Evolutionary conservation across 1,140 invertebrate species (phyloP).

Genomic region (Xylocopa sonorina): DNA sequence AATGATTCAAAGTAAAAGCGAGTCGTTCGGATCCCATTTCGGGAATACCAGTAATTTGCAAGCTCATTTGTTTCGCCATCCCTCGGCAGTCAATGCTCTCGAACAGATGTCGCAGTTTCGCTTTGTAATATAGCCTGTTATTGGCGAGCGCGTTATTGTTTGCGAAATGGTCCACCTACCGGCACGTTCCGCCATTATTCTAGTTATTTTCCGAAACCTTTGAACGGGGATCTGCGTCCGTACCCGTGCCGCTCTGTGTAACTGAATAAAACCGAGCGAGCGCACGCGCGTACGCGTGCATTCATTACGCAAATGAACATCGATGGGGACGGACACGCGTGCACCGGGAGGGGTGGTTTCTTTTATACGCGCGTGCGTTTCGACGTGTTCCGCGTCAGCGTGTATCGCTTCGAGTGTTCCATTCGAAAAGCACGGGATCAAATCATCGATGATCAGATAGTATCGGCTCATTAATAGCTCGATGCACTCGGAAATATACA

Average conservation of each 20-base stretch:
- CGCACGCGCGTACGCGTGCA: background rate
- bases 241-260: too few relatives aligned
- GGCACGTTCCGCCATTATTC: too few relatives aligned
- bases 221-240: too few relatives aligned
- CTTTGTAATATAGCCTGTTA: background rate
- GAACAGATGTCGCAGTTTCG: background rate
- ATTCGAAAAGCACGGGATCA: background rate
- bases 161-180: background rate
- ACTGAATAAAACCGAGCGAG: background rate
- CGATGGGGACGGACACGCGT: background rate
- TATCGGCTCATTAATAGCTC: too few relatives aligned
- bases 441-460: background rate
- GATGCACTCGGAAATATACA: too few relatives aligned
- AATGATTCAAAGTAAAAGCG: accelerated
- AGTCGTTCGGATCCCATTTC: background rate
- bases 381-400: background rate
- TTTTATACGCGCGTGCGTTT: background rate
- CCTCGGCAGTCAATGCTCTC: too few relatives aligned
- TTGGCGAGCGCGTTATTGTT: background rate
- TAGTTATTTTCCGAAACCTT: background rate
- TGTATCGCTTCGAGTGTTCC: background rate
- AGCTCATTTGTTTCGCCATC: background rate
- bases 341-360: background rate
- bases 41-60: background rate
- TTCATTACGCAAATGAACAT: slow-evolving; percentile 18